phyloP scores from a whole-genome alignment of 2,113 vertebrate genomes.

The Morone chrysops region DNA sequence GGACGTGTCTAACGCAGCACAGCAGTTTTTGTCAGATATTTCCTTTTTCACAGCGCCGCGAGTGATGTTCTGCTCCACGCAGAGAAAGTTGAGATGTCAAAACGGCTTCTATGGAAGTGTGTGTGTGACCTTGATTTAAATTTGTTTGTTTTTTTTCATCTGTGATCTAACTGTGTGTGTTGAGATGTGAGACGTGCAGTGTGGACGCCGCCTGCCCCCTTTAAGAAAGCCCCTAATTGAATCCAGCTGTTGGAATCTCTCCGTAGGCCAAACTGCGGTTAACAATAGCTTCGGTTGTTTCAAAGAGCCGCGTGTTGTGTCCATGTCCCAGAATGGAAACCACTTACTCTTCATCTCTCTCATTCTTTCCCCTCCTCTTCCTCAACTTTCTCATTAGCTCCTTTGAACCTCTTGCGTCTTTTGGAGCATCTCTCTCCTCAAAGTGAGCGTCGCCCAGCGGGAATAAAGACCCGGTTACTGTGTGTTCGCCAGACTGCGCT shows the following conservation, averaged over 20 bases:
- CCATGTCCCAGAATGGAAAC: conserved; percentile 54
- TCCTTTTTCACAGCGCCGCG: neutral
- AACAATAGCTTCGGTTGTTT: conserved; percentile 69
- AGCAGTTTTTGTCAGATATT: conserved; percentile 10
- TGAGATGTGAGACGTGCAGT: conserved; percentile 41
- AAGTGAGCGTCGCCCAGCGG: neutral
- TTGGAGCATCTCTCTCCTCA: neutral
- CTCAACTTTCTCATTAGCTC: conserved; percentile 17
- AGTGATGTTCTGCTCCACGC: neutral
- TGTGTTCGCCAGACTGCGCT: neutral
- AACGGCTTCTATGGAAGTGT: conserved; percentile 4
- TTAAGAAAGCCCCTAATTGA: conserved; percentile 69
- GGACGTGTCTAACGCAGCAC: neutral
- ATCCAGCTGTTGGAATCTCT: conserved; percentile 76
- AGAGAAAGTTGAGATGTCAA: conserved; percentile 36
- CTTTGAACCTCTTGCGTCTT: neutral
- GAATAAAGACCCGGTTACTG: neutral
- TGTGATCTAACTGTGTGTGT: conserved; percentile 5
- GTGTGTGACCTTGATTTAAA: conserved; percentile 12
- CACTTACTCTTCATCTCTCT: conserved; percentile 26
- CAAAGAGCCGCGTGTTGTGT: conserved; percentile 50
- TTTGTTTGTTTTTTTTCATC: neutral
- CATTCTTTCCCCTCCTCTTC: neutral
- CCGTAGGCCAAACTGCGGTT: conserved; percentile 57
- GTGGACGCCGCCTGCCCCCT: conserved; percentile 43